Base-by-base conservation (phyloP, 2,113 vertebrate species). In the Python bivittatus region DNA sequence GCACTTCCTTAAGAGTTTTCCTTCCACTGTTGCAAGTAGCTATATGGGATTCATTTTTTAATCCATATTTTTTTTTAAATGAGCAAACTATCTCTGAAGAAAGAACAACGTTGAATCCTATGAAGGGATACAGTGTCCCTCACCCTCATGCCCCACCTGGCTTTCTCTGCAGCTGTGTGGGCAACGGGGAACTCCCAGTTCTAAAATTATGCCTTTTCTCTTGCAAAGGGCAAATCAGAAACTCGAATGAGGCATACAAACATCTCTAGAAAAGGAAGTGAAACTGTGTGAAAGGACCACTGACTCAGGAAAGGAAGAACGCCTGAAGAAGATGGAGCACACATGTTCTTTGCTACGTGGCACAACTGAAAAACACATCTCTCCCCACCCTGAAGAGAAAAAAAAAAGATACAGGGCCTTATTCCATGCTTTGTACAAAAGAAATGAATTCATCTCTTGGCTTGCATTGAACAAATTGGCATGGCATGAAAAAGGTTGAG, bases 241-340 rank as follows among this genome's bases (percentile, higher is more conserved):
- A 89, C 87, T 89, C 27, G 72, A 89, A 85, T 5, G 0, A 5
- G 27, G 15, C 1, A 15, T 42, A 13, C 88, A 92, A 92, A 92
- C 91, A 89, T 29, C 79, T 89, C 91, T 38, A 89, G 57, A 92
- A 92, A 89, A 84, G 72, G 91, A 92, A 92, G 87, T 20, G 91
- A 92, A 92, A 92, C 91, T 92, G 11, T 64, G 13, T 38, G 4
- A 88, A 92, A 88, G 79, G 29, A 38, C 91, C 88, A 89, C 17
- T 92, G 91, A 92, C 56, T 92, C 79, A 85, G 84, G 88, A 89
- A 92, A 92, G 72, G 84, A 23, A 64, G 87, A 61, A 86, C 15
- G 25, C 9, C 48, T 38, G 6, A 54, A 54, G 53, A 13, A 72
- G 53, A 53, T 1, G 57, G 5, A 52, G 72, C 68, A 57, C 60